phyloP scores from a whole-genome alignment of 2,113 vertebrate genomes.

The Lepisosteus oculatus region DNA sequence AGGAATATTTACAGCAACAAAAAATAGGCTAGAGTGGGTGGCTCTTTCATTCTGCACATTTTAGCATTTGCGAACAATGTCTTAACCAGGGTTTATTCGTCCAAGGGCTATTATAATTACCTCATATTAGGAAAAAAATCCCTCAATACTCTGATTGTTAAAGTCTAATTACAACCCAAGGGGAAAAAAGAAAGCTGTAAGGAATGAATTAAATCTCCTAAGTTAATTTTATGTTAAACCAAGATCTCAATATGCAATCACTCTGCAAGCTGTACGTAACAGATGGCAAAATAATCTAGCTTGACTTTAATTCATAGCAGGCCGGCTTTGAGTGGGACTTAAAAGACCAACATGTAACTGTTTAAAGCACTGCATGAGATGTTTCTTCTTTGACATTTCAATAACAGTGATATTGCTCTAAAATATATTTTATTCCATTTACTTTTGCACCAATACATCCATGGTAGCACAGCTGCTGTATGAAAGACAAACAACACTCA shows the following conservation, averaged over 20 bases:
- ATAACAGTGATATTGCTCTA: background rate
- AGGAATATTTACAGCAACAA: too few relatives aligned
- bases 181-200: background rate
- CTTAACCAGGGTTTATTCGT: too few relatives aligned
- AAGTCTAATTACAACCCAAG: background rate
- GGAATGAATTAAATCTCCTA: background rate
- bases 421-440: slow-evolving; percentile 1
- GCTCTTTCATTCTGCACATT: too few relatives aligned
- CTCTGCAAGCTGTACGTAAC: background rate
- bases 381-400: background rate
- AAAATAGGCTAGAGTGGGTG: too few relatives aligned
- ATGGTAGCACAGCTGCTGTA: background rate
- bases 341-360: slow-evolving; percentile 8
- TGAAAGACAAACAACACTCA: background rate
- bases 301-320: slow-evolving; percentile 11
- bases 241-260: background rate
- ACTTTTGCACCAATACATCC: background rate
- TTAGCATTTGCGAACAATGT: too few relatives aligned
- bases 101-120: too few relatives aligned
- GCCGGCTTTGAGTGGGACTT: slow-evolving; percentile 7
- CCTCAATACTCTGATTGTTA: too few relatives aligned
- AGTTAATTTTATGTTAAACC: background rate
- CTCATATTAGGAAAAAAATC: too few relatives aligned
- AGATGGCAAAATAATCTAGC: slow-evolving; percentile 10
- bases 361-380: slow-evolving; percentile 3